Conservation (phyloP, 2,113 vertebrate genomes). For the Salvelinus sp. region DNA sequence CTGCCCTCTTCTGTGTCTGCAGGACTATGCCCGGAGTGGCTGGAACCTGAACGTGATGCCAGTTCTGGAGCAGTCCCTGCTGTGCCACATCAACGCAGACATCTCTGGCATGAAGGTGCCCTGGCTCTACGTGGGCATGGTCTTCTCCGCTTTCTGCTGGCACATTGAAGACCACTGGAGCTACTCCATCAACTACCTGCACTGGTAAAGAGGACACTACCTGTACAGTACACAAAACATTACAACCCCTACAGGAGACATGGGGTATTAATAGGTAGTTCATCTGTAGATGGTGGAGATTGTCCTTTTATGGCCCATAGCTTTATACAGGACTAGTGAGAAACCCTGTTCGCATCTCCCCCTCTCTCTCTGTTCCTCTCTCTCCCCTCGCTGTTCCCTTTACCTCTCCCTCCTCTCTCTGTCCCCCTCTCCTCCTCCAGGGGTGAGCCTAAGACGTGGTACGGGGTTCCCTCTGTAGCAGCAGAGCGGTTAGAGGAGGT, state of each 20-base stretch:
- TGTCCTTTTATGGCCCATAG: no score
- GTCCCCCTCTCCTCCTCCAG: constrained; percentile 53
- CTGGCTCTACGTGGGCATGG: constrained; percentile 98
- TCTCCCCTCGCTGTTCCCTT: no score
- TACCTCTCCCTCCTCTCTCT: no score
- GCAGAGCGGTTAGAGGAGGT: constrained; percentile 93
- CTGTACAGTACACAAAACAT: no score
- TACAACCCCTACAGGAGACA: no score
- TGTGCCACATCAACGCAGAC: constrained; percentile 96
- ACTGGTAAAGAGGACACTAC: constrained; percentile 75
- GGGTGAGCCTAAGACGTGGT: constrained; percentile 97
- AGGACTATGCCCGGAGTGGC: constrained; percentile 89
- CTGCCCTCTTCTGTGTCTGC: neutral
- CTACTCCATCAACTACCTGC: constrained; percentile 98
- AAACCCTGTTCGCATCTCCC: no score
- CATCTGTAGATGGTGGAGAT: no score
- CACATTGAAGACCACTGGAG: constrained; percentile 99
- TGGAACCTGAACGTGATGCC: constrained; percentile 99
- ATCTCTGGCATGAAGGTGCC: constrained; percentile 99
- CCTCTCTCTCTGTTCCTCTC: no score
- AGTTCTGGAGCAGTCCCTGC: constrained; percentile 90
- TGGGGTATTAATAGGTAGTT: no score
- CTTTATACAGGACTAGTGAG: neutral
- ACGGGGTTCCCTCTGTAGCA: constrained; percentile 88
- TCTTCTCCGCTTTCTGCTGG: constrained; percentile 98